Base-by-base conservation (phyloP, 2,113 vertebrate genomes). In the Edolisoma coerulescens region DNA sequence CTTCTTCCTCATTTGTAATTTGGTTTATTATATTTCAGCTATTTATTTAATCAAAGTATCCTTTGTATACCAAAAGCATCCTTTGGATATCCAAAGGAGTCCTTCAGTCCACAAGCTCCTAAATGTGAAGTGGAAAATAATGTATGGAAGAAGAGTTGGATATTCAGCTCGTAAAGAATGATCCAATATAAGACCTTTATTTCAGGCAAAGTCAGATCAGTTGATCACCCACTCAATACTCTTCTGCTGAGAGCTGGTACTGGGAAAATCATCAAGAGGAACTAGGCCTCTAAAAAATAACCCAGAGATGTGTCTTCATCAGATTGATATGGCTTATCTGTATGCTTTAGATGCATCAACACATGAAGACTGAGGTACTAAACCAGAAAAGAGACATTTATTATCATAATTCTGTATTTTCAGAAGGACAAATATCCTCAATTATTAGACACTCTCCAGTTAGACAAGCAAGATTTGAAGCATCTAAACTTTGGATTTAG, bases 251-350 rank as follows among this genome's bases (percentile, higher is more conserved):
- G 33, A 71, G 18, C 15, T 71, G 27, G 23, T 68, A 41, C 32
- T 61, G 11, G 37, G 21, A 95, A 93, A 61, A 52, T 42, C 19
- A 84, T 8, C 10, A 87, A 61, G 17, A 78, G 16, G 68, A 75
- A 37, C 1, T 20, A 61, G 3, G 6, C 65, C 47, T 68, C 10
- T 77, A 37, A 65, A 69, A 84, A 80, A 39, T 28, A 35, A 30
- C 35, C 10, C 76, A 60, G 21, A 59, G 39, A 16, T 0, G 0
- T 19, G 6, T 74, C 22, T 57, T 28, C 4, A n/a, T 61, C 17
- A 32, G 35, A 21, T 41, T 63, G 39, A 45, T 37, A 41, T 2
- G 7, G 20, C 3, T 64, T 77, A 41, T 37, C 45, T 73, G 13
- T 39, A 33, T 21, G 12, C 16, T 67, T 89, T 28, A 50, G 5